A percentile compares a stretch with the other conserved stretches of the same genome.
Conservation (phyloP, 2,113 vertebrate species). For the Myodes glareolus region DNA sequence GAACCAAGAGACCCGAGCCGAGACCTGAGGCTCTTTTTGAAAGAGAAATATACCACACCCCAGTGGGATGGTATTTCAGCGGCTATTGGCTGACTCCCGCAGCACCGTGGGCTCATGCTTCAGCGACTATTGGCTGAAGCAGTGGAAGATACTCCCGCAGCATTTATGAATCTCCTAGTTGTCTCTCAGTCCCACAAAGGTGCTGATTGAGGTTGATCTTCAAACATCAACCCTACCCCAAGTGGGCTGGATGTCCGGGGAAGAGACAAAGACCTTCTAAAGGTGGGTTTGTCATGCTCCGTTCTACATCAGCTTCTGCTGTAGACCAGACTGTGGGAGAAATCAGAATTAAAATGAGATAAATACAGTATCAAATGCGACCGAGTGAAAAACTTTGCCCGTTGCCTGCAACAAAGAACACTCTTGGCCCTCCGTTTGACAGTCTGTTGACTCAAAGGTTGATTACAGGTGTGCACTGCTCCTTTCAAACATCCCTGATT, state of each 20-base stretch:
- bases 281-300: neutral
- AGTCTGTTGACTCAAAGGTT: slow-evolving; percentile 54
- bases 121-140: no score
- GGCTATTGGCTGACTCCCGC: no score
- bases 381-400: neutral
- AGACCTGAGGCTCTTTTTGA: no score
- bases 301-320: neutral
- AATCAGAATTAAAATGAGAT: slow-evolving; percentile 11
- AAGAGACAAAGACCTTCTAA: neutral
- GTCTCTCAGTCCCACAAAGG: neutral
- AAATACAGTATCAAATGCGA: neutral
- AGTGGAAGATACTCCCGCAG: no score
- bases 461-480: slow-evolving; percentile 63
- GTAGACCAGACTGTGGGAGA: neutral
- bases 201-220: neutral
- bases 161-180: neutral
- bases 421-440: slow-evolving; percentile 56
- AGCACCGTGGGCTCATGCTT: no score
- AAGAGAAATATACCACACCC: no score
- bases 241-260: neutral
- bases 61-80: no score
- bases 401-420: slow-evolving; percentile 62
- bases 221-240: neutral
- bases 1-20: no score
- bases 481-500: slow-evolving; percentile 75